Base-by-base conservation (phyloP, 2,113 vertebrate species). In the Dolichotis patagonum region DNA sequence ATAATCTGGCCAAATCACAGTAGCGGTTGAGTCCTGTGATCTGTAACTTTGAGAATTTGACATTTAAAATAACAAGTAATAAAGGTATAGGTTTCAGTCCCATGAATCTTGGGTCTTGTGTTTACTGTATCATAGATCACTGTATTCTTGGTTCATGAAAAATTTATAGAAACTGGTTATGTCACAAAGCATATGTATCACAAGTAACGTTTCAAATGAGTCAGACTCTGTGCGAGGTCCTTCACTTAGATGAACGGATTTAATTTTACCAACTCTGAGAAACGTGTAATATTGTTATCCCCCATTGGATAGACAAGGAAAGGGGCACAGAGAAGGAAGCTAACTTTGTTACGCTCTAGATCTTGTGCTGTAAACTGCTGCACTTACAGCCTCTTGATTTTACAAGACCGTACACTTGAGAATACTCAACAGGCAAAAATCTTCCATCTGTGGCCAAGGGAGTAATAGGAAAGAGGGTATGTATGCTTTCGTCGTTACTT, bases 21-120 rank as follows among this genome's bases (percentile, higher is more conserved):
- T 14, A 92, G 43, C 71, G 77, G 24, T 58, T 94, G 46, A 35
- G 19, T 71, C 75, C 54, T 91, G 0, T 94, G 35, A 78, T 85
- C 60, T 95, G n/a, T 20, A 87, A 13, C 46, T 96, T 92, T 92
- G 26, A 95, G 90, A 77, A 71, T 77, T 63, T 96, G 62, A 93
- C 43, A 92, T 22, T 32, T 88, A 88, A 84, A 12, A 52, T 94
- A 80, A 65, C 1, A 75, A 75, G 41, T 58, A 85, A 71, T 93
- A 84, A 93, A 90, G 10, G 80, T 80, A 52, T 35, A 86, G 26
- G 77, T 80, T 91, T 62, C 24, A 95, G 65, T 77, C 84, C 92
- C 90, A 46, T 85, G 19, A 54, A 43, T 43, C 46, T 87, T 97
- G 16, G 58, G 88, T 94, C 90, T 85, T 94, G 82, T 54, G 20